Conservation (phyloP, 2,113 vertebrate genomes). For the Heterochromis multidens region DNA sequence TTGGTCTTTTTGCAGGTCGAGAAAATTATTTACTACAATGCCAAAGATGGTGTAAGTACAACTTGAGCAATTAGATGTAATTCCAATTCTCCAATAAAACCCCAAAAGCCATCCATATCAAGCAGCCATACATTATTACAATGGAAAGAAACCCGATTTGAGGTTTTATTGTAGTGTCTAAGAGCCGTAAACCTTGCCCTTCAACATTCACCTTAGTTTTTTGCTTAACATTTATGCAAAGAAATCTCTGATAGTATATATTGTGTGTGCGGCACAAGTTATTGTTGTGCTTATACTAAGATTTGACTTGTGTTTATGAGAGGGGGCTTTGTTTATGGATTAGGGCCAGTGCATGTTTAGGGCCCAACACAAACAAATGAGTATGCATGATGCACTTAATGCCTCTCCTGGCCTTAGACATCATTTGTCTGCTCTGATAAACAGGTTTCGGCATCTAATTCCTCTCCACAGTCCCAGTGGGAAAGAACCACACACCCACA, state of each 20-base stretch:
- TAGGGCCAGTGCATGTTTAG: background rate
- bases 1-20: constrained; percentile 73
- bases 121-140: background rate
- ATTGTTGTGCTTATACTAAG: background rate
- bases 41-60: constrained; percentile 88
- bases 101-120: background rate
- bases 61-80: background rate
- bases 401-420: constrained; percentile 33
- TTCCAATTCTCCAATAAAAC: background rate
- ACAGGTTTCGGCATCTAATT: constrained; percentile 37
- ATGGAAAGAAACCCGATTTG: background rate
- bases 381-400: background rate
- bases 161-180: background rate
- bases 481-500: constrained; percentile 25
- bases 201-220: background rate
- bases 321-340: background rate
- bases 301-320: background rate
- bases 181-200: background rate
- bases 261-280: background rate
- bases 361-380: background rate
- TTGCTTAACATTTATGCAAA: background rate
- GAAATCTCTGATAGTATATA: background rate
- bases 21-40: constrained; percentile 88
- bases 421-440: constrained; percentile 60
- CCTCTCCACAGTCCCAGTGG: constrained; percentile 31